Evolutionary conservation across 2,797 vertebrate genomes (phyloP).

Genomic region (Todus mexicanus): DNA sequence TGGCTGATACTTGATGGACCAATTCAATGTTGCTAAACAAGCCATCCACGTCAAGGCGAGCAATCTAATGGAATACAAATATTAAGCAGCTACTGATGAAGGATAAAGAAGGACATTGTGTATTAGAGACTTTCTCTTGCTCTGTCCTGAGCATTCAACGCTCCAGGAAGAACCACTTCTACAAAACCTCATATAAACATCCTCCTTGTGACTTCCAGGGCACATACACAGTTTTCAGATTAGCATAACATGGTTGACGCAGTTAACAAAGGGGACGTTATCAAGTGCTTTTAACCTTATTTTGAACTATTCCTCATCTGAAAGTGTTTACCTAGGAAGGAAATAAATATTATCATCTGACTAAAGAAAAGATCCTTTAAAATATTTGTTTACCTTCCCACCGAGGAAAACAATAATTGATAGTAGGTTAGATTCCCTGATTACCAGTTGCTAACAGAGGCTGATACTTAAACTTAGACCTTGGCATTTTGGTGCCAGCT

Average conservation of each 20-base stretch:
- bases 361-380: constrained; percentile 16
- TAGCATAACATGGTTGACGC: not conserved
- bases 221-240: not conserved
- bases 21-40: constrained; percentile 96
- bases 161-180: not conserved
- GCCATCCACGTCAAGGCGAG: constrained; percentile 84
- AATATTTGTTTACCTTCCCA: constrained; percentile 23
- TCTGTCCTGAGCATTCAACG: not conserved
- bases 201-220: constrained; percentile 27
- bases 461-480: not conserved
- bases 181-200: not conserved
- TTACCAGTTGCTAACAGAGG: not conserved
- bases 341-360: constrained; percentile 38
- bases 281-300: constrained; percentile 11
- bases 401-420: not conserved
- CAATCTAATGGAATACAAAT: constrained; percentile 78
- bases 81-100: constrained; percentile 16
- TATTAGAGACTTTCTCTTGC: not conserved
- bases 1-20: constrained; percentile 87
- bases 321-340: constrained; percentile 16
- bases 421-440: not conserved
- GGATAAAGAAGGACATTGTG: not conserved
- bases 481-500: not conserved
- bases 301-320: not conserved
- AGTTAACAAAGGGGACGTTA: constrained; percentile 20